A percentile compares a stretch with the other conserved stretches of the same genome.
These are phyloP conservation scores for Augochlorella aurata DNA, from an alignment of 2,888 invertebrate genomes.

Conservation along the genomic window DNA sequence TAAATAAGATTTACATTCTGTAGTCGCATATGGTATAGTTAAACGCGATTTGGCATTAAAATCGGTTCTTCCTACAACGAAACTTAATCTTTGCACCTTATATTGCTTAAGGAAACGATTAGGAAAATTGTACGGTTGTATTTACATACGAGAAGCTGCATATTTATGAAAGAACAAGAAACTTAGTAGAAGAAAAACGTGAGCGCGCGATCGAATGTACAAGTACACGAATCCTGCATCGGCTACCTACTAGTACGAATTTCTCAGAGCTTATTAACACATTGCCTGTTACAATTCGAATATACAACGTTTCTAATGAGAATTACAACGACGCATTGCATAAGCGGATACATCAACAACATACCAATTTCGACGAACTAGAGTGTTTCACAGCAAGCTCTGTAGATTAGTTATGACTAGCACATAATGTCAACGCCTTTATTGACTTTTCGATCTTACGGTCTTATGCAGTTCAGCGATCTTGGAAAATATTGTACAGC, in stretches of 20 bases:
- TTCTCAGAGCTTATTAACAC: constrained; percentile 18
- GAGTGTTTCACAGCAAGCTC: constrained; percentile 39
- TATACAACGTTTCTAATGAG: constrained; percentile 21
- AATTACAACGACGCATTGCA: constrained; percentile 34
- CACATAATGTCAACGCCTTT: constrained; percentile 39
- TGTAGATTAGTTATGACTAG: constrained; percentile 50
- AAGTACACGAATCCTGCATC: constrained; percentile 42
- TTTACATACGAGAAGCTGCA: constrained; percentile 15
- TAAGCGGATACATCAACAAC: constrained; percentile 26
- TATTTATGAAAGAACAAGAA: constrained; percentile 17
- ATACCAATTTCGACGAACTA: constrained; percentile 25
- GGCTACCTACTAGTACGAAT: constrained; percentile 45
- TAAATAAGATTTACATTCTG: constrained; percentile 14
- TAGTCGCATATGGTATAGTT: background rate
- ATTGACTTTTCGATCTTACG: constrained; percentile 27
- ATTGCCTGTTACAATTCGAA: constrained; percentile 27
- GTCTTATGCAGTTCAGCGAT: constrained; percentile 25
- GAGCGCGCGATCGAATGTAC: constrained; percentile 29
- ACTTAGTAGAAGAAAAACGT: constrained; percentile 8
- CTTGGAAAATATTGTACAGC: constrained; percentile 35
- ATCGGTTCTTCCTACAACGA: background rate
- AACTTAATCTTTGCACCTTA: constrained; percentile 5
- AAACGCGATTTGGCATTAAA: constrained; percentile 3
- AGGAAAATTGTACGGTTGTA: background rate
- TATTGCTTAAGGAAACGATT: constrained; percentile 1